Base-by-base conservation (phyloP, 2,888 invertebrate genomes). In the Phymatocera aterrima region DNA sequence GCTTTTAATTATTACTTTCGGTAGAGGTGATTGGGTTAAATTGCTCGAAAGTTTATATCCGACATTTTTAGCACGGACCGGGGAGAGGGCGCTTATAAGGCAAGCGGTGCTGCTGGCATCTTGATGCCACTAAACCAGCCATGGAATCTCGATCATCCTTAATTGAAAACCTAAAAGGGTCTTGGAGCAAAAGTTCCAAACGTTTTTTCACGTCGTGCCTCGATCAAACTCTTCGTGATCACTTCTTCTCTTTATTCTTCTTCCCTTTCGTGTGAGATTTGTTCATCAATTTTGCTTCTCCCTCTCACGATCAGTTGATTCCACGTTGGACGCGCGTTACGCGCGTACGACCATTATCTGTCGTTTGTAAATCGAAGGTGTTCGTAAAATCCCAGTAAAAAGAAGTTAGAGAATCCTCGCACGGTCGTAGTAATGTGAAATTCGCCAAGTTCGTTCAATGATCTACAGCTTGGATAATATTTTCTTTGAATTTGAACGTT, bases 401-500 rank as follows among this genome's bases (percentile, higher is more conserved):
- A 18, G 5, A 51, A 0, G 21, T 21, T 3, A 8, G 0, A 21
- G 10, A 8, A n/a, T 51, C 21, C 51, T n/a, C n/a, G n/a, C n/a
- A n/a, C n/a, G n/a, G n/a, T n/a, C 40, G 40, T 40, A 40, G 40
- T 4, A 40, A 5, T 40, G n/a, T n/a, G 40, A 8, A 40, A 40
- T 40, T 40, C 40, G 40, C 40, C n/a, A 15, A 51, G 8, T 37
- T 3, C 4, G n/a, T 64, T 28, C 10, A 24, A 10, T 12, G 18
- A n/a, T n/a, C 61, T 3, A 37, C 34, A 37, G 61, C 37, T 37
- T 37, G 18, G n/a, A 21, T 34, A 77, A 79, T 87, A 83, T 87
- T 87, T 87, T 85, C 85, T 83, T 85, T 87, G 84, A 83, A 84
- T 87, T 87, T 79, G 70, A 78, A 70, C 80, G 77, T 77, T 78